Conservation (phyloP, 1,140 invertebrate genomes). For the Scaptodrosophila lebanonensis region DNA sequence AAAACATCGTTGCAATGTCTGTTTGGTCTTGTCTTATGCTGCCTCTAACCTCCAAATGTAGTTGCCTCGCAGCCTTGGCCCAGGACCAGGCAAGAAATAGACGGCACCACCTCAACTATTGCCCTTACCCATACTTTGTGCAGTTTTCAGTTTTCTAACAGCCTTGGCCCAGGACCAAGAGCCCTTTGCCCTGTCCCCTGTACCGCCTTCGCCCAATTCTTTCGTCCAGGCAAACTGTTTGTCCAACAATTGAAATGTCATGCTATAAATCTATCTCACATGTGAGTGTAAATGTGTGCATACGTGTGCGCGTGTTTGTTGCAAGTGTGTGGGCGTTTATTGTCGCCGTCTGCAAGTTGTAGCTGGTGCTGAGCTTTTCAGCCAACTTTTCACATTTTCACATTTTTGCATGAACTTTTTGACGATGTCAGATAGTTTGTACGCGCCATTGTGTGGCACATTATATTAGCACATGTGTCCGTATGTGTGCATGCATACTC, state of each 20-base stretch:
- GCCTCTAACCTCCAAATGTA: background rate
- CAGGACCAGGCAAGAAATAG: background rate
- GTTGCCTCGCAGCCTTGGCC: background rate
- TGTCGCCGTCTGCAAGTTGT: no score
- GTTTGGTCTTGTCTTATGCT: no score
- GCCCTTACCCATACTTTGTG: constrained; percentile 7
- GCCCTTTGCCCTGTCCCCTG: constrained; percentile 28
- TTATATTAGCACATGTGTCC: constrained; percentile 1
- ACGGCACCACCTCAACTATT: background rate
- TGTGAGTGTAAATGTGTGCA: constrained; percentile 6
- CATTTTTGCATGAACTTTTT: constrained; percentile 74
- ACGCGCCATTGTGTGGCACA: constrained; percentile 37
- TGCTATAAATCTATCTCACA: constrained; percentile 67
- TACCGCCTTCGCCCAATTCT: constrained; percentile 6
- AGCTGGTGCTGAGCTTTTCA: constrained; percentile 48
- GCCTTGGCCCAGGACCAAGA: constrained; percentile 41
- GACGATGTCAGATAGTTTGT: constrained; percentile 70
- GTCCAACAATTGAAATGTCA: constrained; percentile 75
- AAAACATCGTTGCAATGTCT: no score
- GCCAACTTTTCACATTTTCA: constrained; percentile 72
- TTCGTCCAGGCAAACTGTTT: constrained; percentile 70
- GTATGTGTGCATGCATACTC: no score
- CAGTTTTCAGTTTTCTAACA: constrained; percentile 43
- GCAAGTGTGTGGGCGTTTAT: background rate
- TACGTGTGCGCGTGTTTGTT: constrained; percentile 2